Evolutionary conservation across 2,113 vertebrate species (phyloP).

Genomic region (Pseudorectes ferrugineus): DNA sequence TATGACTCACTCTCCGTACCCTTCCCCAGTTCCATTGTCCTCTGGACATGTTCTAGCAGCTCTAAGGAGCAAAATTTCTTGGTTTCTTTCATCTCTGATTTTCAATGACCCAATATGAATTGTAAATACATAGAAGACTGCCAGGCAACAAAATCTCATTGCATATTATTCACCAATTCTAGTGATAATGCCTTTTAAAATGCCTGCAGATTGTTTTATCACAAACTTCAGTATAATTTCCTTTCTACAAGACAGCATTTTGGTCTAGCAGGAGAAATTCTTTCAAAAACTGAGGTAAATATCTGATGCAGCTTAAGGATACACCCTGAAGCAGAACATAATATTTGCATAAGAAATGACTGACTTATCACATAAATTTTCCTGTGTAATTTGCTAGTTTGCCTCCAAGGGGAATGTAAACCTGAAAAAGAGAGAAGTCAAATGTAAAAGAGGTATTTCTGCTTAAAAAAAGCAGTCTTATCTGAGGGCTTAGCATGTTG

Average conservation of each 20-base stretch:
- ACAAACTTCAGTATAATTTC: neutral
- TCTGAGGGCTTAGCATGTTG: neutral
- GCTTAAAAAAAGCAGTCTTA: neutral
- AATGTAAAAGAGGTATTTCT: conserved; percentile 20
- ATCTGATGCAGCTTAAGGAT: conserved; percentile 33
- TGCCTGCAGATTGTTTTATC: neutral
- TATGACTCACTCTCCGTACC: neutral
- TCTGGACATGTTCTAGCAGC: neutral
- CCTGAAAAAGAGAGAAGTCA: conserved; percentile 13
- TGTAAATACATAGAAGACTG: neutral
- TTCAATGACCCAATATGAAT: neutral
- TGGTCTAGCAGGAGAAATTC: neutral
- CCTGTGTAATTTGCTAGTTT: conserved; percentile 39
- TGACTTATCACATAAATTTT: conserved; percentile 31
- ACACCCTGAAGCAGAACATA: conserved; percentile 18
- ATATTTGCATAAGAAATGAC: conserved; percentile 48
- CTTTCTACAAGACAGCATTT: neutral
- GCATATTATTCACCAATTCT: neutral
- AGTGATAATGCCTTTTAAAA: neutral
- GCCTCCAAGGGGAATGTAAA: neutral
- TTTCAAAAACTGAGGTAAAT: conserved; percentile 43
- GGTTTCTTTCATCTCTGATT: neutral
- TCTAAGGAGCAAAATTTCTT: neutral
- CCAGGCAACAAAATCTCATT: neutral
- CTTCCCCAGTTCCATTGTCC: neutral